phyloP scores from a whole-genome alignment of 2,797 vertebrate species.

The Pantherophis vulpinus region DNA sequence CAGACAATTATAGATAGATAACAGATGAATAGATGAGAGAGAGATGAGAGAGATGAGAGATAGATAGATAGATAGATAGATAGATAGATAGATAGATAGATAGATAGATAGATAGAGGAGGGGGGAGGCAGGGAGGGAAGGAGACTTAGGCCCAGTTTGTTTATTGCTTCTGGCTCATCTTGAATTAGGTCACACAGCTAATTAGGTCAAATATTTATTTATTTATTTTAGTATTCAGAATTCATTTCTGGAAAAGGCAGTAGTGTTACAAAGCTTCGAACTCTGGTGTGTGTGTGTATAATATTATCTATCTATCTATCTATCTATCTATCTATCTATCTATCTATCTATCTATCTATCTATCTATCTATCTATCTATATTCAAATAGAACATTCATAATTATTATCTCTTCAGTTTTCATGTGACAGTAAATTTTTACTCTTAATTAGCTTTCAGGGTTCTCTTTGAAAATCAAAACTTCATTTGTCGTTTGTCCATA shows the following conservation, averaged over 20 bases:
- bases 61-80: too few species aligned
- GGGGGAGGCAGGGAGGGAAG: neutral
- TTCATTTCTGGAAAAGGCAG: neutral
- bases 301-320: too few species aligned
- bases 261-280: neutral
- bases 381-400: neutral
- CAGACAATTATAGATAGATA: too few species aligned
- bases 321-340: too few species aligned
- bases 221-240: neutral
- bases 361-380: too few species aligned
- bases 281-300: too few species aligned
- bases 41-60: too few species aligned
- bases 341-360: too few species aligned
- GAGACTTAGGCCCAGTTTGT: neutral
- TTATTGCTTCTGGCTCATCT: neutral
- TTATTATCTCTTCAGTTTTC: neutral
- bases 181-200: neutral
- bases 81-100: too few species aligned
- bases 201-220: neutral
- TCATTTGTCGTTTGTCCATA: neutral
- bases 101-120: too few species aligned
- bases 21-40: too few species aligned
- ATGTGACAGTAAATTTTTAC: neutral
- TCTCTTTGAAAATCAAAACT: neutral
- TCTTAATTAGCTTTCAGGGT: neutral